phyloP scores from a whole-genome alignment of 2,797 vertebrate genomes.

The Erethizon dorsatum region DNA sequence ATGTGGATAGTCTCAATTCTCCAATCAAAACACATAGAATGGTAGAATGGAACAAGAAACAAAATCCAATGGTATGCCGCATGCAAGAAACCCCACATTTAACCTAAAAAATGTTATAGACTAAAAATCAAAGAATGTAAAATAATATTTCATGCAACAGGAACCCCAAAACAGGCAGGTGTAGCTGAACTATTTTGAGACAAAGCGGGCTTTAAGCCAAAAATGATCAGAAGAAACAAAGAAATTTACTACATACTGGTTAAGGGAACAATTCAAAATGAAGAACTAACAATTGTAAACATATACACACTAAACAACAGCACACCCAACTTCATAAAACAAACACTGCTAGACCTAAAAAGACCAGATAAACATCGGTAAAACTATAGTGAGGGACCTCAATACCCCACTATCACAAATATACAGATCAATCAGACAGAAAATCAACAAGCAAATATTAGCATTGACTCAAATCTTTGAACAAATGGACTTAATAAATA shows the following conservation, averaged over 20 bases:
- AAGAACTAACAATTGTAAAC: background rate
- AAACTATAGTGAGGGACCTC: background rate
- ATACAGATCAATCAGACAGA: background rate
- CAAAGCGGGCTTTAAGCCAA: background rate
- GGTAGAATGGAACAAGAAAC: background rate
- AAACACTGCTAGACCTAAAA: background rate
- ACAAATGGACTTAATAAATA: background rate
- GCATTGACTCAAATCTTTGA: background rate
- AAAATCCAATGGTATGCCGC: background rate
- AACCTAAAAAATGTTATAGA: background rate
- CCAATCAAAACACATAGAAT: background rate
- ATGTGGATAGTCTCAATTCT: background rate
- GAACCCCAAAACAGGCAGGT: background rate
- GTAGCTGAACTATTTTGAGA: background rate
- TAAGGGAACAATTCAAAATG: background rate
- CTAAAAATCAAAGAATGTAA: background rate
- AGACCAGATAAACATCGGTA: background rate
- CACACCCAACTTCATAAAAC: background rate
- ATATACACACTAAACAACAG: background rate
- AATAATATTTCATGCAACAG: background rate
- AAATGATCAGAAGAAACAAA: background rate
- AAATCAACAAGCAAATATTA: background rate
- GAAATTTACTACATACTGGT: background rate
- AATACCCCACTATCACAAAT: background rate
- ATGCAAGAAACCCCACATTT: background rate